These are phyloP conservation scores for Tetragnatha montana DNA, from an alignment of 2,888 invertebrate species.

Conservation along the genomic window DNA sequence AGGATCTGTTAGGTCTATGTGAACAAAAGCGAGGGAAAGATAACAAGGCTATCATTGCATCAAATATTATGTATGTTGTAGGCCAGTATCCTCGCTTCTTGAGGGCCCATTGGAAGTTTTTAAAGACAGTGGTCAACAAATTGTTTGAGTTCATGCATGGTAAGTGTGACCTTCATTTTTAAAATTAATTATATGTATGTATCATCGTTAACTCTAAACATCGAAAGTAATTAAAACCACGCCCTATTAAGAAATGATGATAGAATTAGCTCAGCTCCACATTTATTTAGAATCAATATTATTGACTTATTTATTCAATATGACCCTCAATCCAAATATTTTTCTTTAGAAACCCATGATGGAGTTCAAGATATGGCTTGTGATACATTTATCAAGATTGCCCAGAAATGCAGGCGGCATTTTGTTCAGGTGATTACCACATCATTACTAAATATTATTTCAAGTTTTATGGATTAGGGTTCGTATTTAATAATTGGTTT, in stretches of 20 bases:
- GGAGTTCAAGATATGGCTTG: slow-evolving; percentile 99
- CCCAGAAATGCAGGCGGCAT: slow-evolving; percentile 97
- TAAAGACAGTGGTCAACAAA: slow-evolving; percentile 99
- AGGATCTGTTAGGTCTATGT: slow-evolving; percentile 94
- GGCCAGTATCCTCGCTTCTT: slow-evolving; percentile 99
- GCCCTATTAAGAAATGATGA: slow-evolving; percentile 24
- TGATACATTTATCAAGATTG: slow-evolving; percentile 99
- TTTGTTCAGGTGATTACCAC: slow-evolving; percentile 84
- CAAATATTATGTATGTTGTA: slow-evolving; percentile 99
- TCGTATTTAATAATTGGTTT: neutral
- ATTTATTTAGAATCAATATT: too few relatives aligned
- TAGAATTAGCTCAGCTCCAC: too few relatives aligned
- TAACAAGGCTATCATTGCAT: slow-evolving; percentile 99
- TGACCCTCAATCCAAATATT: too few relatives aligned
- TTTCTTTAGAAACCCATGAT: slow-evolving; percentile 91
- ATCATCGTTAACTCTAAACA: too few relatives aligned
- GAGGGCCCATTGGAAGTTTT: slow-evolving; percentile 99
- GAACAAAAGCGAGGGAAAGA: slow-evolving; percentile 99
- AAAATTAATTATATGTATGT: too few relatives aligned
- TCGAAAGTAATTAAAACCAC: slow-evolving; percentile 15
- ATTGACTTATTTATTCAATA: too few relatives aligned
- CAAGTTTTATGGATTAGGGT: neutral
- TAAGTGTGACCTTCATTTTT: slow-evolving; percentile 72
- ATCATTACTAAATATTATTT: too few relatives aligned
- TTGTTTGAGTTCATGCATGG: slow-evolving; percentile 99